Percentiles rank a stretch among this genome's conserved stretches.
Evolutionary conservation across 2,113 vertebrate genomes (phyloP).

Genomic region (Desmodus rotundus): DNA sequence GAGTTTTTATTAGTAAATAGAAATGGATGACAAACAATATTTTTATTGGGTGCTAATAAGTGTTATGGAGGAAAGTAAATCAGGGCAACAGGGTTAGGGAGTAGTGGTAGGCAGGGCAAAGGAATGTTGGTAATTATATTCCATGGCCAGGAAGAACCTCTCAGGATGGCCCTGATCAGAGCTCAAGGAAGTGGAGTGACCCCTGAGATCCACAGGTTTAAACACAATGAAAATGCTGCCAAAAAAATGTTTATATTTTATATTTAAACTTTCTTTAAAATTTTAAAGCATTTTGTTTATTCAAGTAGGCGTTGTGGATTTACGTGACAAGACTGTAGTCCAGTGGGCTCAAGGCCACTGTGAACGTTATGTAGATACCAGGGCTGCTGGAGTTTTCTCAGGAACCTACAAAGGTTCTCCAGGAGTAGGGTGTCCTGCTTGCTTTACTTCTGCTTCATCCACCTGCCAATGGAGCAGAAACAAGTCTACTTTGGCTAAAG

Average conservation of each 20-base stretch:
- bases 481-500: background rate
- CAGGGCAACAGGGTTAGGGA: background rate
- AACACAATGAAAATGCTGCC: background rate
- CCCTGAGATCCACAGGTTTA: background rate
- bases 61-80: background rate
- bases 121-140: background rate
- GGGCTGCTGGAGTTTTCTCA: background rate
- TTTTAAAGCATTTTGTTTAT: background rate
- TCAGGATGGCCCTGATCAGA: background rate
- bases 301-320: background rate
- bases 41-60: background rate
- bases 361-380: fast-evolving
- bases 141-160: background rate
- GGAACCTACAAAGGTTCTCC: background rate
- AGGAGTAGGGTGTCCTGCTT: background rate
- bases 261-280: background rate
- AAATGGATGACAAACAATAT: background rate
- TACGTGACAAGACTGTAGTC: background rate
- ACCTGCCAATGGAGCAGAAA: background rate
- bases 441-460: background rate
- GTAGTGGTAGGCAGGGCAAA: background rate
- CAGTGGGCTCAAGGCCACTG: background rate
- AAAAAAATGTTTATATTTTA: background rate
- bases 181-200: background rate
- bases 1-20: background rate